Evolutionary conservation across 2,888 invertebrate genomes (phyloP).

Genomic region (Sussaba pulchella): DNA sequence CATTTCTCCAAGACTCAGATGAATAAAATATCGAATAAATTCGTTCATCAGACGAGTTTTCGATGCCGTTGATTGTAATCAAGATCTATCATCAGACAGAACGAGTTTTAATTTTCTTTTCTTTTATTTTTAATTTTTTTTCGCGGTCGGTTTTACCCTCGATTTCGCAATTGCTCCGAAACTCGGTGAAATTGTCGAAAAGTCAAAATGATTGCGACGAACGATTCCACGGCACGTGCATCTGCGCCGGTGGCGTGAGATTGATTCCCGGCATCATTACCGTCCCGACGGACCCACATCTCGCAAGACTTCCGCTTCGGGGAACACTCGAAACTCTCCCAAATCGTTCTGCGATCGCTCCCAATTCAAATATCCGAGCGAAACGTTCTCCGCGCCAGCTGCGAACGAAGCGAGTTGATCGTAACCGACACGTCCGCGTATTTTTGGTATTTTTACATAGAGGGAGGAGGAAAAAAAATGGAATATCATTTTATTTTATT

Average conservation of each 20-base stretch:
- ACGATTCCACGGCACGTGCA: conserved; percentile 2
- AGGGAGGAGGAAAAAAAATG: not conserved
- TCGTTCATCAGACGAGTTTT: too few species aligned
- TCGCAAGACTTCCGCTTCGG: conserved; percentile 15
- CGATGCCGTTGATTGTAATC: too few species aligned
- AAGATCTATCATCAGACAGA: too few species aligned
- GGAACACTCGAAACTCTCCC: conserved; percentile 18
- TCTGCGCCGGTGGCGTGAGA: conserved; percentile 18
- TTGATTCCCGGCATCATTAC: conserved; percentile 40
- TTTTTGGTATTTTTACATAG: not conserved
- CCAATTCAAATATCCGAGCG: conserved; percentile 22
- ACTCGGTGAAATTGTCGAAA: conserved; percentile 4
- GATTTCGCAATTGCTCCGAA: not conserved
- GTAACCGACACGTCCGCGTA: not conserved
- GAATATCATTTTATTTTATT: too few species aligned
- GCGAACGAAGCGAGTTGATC: not conserved
- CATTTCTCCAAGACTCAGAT: too few species aligned
- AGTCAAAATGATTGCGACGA: conserved; percentile 5
- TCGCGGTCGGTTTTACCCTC: not conserved
- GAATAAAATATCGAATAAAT: too few species aligned
- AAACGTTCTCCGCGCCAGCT: not conserved
- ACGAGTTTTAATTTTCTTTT: too few species aligned
- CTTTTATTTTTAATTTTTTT: not conserved
- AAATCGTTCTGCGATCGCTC: conserved; percentile 37
- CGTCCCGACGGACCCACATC: conserved; percentile 28